Evolutionary conservation across 2,797 vertebrate species (phyloP).

Genomic region (Garrulus glandarius): DNA sequence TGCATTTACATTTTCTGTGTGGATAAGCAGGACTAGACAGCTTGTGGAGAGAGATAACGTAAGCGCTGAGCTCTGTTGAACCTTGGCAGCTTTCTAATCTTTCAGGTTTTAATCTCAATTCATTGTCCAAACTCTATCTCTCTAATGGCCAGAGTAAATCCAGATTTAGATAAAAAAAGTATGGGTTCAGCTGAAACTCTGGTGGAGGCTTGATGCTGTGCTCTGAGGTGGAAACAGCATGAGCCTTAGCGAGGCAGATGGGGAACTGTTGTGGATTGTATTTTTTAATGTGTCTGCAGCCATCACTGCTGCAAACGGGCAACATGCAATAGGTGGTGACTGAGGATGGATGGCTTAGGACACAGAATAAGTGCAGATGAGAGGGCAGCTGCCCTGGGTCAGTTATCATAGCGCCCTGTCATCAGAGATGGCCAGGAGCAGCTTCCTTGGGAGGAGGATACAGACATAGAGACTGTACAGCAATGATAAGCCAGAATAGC

Average conservation of each 20-base stretch:
- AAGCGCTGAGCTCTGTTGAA: neutral
- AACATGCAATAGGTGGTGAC: neutral
- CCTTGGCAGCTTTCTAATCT: neutral
- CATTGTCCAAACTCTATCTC: neutral
- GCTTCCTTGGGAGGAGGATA: neutral
- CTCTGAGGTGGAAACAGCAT: neutral
- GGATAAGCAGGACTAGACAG: neutral
- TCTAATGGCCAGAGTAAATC: neutral
- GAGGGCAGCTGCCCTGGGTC: neutral
- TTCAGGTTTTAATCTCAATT: slow-evolving; percentile 9
- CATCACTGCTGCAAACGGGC: rapidly evolving
- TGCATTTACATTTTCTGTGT: neutral
- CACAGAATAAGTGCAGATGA: neutral
- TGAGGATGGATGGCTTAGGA: neutral
- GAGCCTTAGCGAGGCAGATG: neutral
- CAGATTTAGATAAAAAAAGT: slow-evolving; percentile 8
- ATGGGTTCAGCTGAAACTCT: neutral
- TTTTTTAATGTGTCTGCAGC: neutral
- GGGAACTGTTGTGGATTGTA: no score
- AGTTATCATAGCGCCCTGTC: neutral
- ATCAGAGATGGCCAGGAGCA: neutral
- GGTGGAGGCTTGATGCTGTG: neutral
- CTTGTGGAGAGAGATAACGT: neutral
- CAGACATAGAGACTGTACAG: neutral
- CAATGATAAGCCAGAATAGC: rapidly evolving